Conservation (phyloP, 2,797 vertebrate species). For the Gymnoscopelus braueri region DNA sequence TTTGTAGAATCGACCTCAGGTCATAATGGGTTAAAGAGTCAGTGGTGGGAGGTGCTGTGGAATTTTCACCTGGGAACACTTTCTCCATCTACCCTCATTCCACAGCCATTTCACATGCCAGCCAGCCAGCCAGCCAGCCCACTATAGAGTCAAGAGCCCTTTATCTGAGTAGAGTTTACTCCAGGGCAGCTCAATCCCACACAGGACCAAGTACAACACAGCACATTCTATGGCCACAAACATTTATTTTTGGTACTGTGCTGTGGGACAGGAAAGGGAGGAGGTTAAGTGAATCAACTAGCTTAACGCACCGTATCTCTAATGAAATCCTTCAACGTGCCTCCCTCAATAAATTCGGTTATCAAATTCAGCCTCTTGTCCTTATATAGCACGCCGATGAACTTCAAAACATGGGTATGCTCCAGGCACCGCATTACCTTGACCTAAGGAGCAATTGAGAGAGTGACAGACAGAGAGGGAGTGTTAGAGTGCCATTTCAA, state of each 20-base stretch:
- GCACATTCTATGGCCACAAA: constrained; percentile 27
- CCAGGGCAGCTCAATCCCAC: constrained; percentile 55
- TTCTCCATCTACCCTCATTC: constrained; percentile 53
- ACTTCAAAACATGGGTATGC: constrained; percentile 92
- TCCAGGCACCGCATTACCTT: constrained; percentile 96
- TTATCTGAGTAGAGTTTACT: constrained; percentile 58
- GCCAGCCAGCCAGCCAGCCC: constrained; percentile 39
- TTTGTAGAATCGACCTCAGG: no score
- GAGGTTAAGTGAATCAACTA: constrained; percentile 23
- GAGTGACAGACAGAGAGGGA: not conserved
- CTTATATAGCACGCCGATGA: constrained; percentile 95
- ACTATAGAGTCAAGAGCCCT: constrained; percentile 34
- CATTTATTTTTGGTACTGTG: constrained; percentile 29
- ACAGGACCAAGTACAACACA: constrained; percentile 17
- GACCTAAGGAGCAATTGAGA: constrained; percentile 78
- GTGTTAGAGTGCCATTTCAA: constrained; percentile 4
- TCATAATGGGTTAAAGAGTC: not conserved
- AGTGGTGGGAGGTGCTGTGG: not conserved
- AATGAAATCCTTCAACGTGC: constrained; percentile 93
- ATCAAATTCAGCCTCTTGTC: constrained; percentile 94
- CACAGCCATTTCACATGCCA: constrained; percentile 42
- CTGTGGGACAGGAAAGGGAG: constrained; percentile 11
- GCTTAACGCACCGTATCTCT: constrained; percentile 84
- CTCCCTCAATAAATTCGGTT: constrained; percentile 93
- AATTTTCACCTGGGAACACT: constrained; percentile 73